phyloP scores from a whole-genome alignment of 2,113 vertebrate species.

The Hypomesus transpacificus region DNA sequence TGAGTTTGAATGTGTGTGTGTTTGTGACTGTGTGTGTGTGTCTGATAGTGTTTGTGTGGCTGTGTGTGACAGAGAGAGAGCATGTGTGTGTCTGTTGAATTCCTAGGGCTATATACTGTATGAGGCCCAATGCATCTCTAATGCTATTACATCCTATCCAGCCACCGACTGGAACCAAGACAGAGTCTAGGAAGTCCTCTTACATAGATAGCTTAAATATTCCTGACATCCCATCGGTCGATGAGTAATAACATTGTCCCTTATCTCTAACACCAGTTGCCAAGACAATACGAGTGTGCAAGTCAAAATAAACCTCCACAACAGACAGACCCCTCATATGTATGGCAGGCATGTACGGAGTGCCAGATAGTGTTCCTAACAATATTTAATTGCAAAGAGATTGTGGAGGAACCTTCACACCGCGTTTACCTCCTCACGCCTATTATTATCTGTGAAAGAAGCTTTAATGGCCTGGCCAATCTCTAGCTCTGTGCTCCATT shows the following conservation, averaged over 20 bases:
- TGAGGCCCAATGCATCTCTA: too few relatives aligned
- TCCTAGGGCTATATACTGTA: too few relatives aligned
- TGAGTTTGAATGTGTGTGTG: neutral
- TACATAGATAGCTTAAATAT: neutral
- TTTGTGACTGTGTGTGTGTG: neutral
- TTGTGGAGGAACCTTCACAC: constrained; percentile 29
- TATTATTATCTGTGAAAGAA: constrained; percentile 29
- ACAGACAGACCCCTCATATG: constrained; percentile 19
- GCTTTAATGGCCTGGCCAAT: constrained; percentile 21
- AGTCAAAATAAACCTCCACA: neutral
- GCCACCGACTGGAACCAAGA: too few relatives aligned
- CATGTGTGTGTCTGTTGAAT: neutral
- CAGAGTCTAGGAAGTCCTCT: too few relatives aligned
- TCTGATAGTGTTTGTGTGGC: neutral
- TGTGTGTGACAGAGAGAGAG: neutral
- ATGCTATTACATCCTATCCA: too few relatives aligned
- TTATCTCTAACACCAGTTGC: neutral
- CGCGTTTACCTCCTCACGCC: constrained; percentile 32
- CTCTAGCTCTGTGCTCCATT: constrained; percentile 40
- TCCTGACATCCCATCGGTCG: neutral
- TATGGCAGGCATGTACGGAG: constrained; percentile 37
- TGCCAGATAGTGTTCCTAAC: constrained; percentile 4
- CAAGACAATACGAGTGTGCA: neutral
- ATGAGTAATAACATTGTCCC: neutral
- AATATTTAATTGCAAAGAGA: constrained; percentile 44